Evolutionary conservation across 2,888 invertebrate genomes (phyloP), one percentile per base, ranked within the genome.

Genomic region (Eulithis prunata): DNA sequence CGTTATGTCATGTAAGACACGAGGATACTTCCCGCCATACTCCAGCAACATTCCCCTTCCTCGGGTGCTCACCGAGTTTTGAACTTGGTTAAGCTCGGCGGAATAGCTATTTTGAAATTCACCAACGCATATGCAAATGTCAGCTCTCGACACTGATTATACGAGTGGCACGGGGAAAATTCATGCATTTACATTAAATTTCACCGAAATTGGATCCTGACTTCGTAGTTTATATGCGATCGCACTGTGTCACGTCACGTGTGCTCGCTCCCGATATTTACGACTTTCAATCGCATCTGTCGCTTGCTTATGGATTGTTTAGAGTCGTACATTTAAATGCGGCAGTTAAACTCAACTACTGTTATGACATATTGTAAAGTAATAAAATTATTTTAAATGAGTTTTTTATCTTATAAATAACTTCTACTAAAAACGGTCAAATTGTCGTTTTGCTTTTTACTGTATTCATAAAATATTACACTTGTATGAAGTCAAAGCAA

Each of bases 141-240:
- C 90, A 91, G 90, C 86, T 86, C 90, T 88, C 91, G 90, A 91
- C 91, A 90, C 90, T 92, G 90, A 93, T 92, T 91, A 90, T 92
- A 88, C 90, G 90, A 92, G 88, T 90, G 86, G 90, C 87, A 86
- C 84, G 82, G 84, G 87, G 87, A 90, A 91, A 90, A 92, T 91
- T 91, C 91, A 90, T 91, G 89, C 88, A 91, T 93, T 91, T 89
- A 91, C 92, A 91, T 92, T 91, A 92, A 90, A 91, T 91, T 90
- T 89, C 84, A 84, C 84, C 83, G 87, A 89, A 90, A 90, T 91
- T 89, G 89, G 87, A 90, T 89, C 85, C 82, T 80, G 83, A 81
- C 80, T 84, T 80, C 82, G 84, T 86, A 88, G 86, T 88, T 88
- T 89, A 88, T 88, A 84, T 87, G 87, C 82, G 83, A 84, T 81